A percentile compares a stretch with the other conserved stretches of the same genome.
phyloP scores from a whole-genome alignment of 2,113 vertebrate species.

The Raja brachyura region DNA sequence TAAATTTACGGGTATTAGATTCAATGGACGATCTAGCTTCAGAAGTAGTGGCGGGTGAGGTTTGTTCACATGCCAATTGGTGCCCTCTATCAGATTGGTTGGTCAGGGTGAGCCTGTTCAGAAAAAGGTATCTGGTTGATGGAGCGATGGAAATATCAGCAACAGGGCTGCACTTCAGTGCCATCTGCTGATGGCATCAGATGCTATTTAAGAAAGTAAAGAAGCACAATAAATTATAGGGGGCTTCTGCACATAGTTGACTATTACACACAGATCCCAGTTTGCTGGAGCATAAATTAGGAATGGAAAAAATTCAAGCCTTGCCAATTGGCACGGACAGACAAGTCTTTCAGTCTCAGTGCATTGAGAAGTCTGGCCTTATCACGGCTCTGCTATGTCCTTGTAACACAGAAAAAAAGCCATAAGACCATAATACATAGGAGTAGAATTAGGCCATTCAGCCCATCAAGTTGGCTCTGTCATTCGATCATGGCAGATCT shows the following conservation, averaged over 20 bases:
- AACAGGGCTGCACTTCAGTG: background rate
- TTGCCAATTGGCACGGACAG: background rate
- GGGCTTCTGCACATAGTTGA: background rate
- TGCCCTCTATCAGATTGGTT: background rate
- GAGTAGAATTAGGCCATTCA: too few relatives aligned
- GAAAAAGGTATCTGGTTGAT: background rate
- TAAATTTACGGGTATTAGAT: background rate
- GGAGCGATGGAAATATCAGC: constrained; percentile 11
- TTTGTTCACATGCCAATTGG: background rate
- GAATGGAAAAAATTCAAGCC: background rate
- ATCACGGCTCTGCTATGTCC: background rate
- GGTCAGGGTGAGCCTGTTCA: background rate
- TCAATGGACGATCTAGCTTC: constrained; percentile 2
- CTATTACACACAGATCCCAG: background rate
- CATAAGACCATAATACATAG: background rate
- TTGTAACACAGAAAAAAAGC: background rate
- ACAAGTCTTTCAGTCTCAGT: background rate
- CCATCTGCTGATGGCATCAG: constrained; percentile 35
- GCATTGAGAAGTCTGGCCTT: background rate
- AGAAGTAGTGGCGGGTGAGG: background rate
- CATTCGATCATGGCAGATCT: too few relatives aligned
- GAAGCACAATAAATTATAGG: background rate
- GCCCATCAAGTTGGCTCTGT: too few relatives aligned
- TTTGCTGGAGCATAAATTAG: background rate
- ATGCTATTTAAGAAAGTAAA: background rate